Evolutionary conservation across 2,797 vertebrate genomes (phyloP), one percentile per base, ranked within the genome.

Genomic region (Mergus octosetaceus): DNA sequence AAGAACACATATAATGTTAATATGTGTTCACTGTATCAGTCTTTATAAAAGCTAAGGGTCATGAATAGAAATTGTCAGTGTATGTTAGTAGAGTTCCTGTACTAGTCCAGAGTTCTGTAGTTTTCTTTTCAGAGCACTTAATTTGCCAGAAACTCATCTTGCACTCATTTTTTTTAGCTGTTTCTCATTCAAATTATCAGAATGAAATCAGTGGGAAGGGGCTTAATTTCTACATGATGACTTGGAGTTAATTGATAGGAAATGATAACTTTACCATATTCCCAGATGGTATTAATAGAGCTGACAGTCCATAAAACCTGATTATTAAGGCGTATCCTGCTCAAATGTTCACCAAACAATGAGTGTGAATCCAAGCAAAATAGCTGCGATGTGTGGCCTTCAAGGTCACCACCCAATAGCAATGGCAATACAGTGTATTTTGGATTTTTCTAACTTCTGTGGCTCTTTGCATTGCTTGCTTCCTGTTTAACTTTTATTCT

Each of bases 401-500:
- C 19, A 65, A 58, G 20, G 64, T 41, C 38, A 57, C 7, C 16
- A 65, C 16, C 57, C 25, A 61, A 5, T 27, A 61, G 45, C 16
- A 62, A 9, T 39, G 19, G 43, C 19, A 32, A 15, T 36, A 39
- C 11, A 27, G 12, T 68, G 13, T 72, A 30, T 72, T 78, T 78
- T 38, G 43, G 69, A 62, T 60, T 86, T 58, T 76, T 53, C 58
- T 87, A 45, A 60, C 25, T 85, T 80, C 51, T 91, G 39, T 73
- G 30, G 38, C 6, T 57, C 36, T 90, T 83, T 86, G 30, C 7
- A 25, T 20, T 93, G 66, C 21, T 92, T 85, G 5, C 10, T 56
- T 91, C 76, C 75, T 69, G 32, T 81, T 84, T 80, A 75, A 85
- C 18, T 64, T 95, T 9, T 89, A 49, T 92, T 94, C 53, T 92